Percentiles rank a stretch among this genome's conserved stretches.
Evolutionary conservation across 2,797 vertebrate genomes (phyloP).

Genomic region (Garrulus glandarius): DNA sequence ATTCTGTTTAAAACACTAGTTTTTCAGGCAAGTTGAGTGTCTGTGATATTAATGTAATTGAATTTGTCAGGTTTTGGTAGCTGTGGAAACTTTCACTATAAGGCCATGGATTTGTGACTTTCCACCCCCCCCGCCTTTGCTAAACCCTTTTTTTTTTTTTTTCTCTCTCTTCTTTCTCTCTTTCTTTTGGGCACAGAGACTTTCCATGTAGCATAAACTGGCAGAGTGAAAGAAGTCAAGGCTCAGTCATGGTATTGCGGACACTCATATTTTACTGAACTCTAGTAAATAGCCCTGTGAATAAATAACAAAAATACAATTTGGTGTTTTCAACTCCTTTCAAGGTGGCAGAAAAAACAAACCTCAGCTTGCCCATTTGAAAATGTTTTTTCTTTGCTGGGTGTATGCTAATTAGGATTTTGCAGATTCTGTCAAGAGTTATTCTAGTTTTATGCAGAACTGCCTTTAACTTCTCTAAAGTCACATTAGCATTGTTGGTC

Average conservation of each 20-base stretch:
- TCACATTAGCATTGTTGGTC: background rate
- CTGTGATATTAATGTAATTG: background rate
- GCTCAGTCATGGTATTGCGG: background rate
- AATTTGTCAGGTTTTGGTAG: background rate
- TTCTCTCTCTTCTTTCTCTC: background rate
- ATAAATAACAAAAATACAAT: background rate
- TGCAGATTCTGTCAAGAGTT: background rate
- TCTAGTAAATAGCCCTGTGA: background rate
- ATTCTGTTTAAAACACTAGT: background rate
- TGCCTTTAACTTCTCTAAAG: background rate
- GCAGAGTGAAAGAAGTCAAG: background rate
- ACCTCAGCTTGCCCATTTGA: background rate
- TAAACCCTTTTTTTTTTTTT: background rate
- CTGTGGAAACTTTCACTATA: background rate
- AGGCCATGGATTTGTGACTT: background rate
- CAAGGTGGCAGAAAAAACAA: background rate
- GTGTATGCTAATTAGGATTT: background rate
- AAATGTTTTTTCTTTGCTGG: background rate
- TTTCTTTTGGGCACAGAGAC: background rate
- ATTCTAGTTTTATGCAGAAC: background rate
- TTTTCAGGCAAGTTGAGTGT: background rate
- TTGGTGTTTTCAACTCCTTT: background rate
- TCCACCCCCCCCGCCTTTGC: background rate
- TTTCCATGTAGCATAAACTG: background rate
- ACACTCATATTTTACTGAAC: background rate